Evolutionary conservation across 2,888 invertebrate species (phyloP).

Genomic region (Eilema griseolum): DNA sequence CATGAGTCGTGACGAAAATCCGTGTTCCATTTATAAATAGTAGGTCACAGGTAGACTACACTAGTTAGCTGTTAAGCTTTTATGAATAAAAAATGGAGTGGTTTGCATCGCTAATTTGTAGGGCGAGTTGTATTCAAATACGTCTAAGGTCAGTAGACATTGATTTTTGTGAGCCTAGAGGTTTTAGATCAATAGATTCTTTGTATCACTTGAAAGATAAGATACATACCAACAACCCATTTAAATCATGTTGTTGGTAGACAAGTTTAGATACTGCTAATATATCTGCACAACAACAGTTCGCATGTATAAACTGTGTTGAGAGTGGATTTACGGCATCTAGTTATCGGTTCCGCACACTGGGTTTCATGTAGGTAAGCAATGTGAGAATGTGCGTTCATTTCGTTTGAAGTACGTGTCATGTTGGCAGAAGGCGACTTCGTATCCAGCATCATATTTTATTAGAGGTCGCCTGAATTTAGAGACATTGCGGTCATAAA

Average conservation of each 20-base stretch:
- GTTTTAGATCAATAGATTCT: background rate
- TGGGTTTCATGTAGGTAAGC: conserved; percentile 32
- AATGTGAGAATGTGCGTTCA: conserved; percentile 40
- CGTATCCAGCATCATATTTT: conserved; percentile 2
- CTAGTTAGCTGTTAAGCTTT: conserved; percentile 27
- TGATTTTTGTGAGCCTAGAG: conserved; percentile 48
- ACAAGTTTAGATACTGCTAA: conserved; percentile 39
- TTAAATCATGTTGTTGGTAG: conserved; percentile 21
- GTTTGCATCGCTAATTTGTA: conserved; percentile 64
- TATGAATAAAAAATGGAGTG: conserved; percentile 61
- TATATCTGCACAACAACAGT: conserved; percentile 27
- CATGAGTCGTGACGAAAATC: conserved; percentile 27
- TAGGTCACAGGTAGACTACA: conserved; percentile 20
- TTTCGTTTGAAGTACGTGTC: conserved; percentile 18
- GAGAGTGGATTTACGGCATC: conserved; percentile 50
- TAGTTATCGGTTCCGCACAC: conserved; percentile 50
- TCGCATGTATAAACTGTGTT: conserved; percentile 38
- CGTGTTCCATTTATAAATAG: conserved; percentile 16
- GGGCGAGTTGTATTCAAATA: conserved; percentile 52
- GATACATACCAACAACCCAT: background rate
- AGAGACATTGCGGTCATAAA: background rate
- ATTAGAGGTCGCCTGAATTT: background rate
- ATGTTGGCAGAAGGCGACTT: background rate
- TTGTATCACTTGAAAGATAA: background rate
- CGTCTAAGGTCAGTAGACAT: conserved; percentile 47